Evolutionary conservation across 2,888 invertebrate genomes (phyloP), one percentile per base, ranked within the genome.

Genomic region (Lagria hirta): DNA sequence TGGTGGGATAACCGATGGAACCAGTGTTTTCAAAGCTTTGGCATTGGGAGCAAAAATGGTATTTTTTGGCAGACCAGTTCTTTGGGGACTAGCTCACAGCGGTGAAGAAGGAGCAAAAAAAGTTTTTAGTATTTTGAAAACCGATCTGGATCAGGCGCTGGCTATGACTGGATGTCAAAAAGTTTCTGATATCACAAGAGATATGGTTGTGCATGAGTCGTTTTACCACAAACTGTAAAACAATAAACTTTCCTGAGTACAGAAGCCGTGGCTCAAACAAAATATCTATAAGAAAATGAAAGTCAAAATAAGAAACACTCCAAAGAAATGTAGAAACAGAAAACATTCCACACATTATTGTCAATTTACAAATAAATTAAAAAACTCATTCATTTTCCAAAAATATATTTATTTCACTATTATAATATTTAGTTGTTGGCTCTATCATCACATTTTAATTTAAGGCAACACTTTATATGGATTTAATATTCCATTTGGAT

Each of bases 401-500:
- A n/a, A n/a, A n/a, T n/a, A 10, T 10, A 40, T 23, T n/a, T n/a
- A n/a, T n/a, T n/a, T n/a, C n/a, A n/a, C n/a, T n/a, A n/a, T n/a
- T n/a, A n/a, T n/a, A n/a, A n/a, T n/a, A n/a, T n/a, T n/a, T n/a
- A n/a, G n/a, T n/a, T n/a, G n/a, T n/a, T n/a, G n/a, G n/a, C n/a
- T n/a, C n/a, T n/a, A n/a, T n/a, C n/a, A n/a, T n/a, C n/a, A n/a
- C n/a, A n/a, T n/a, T 28, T 12, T 28, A 7, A 20, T 23, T 35
- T 48, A 47, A 4, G 70, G 70, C 22, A 71, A 49, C 13, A 95
- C 88, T 77, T 99, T 99, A 68, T 98, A 97, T 0, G 98, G 98
- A 73, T 98, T 98, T 3, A 99, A 79, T 59, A 99, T 98, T 12
- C 84, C 83, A 42, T 91, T 89, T 0, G 98, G 97, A 73, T 99